Base-by-base conservation (phyloP, 2,888 invertebrate species). In the Pristionchus mayeri region DNA sequence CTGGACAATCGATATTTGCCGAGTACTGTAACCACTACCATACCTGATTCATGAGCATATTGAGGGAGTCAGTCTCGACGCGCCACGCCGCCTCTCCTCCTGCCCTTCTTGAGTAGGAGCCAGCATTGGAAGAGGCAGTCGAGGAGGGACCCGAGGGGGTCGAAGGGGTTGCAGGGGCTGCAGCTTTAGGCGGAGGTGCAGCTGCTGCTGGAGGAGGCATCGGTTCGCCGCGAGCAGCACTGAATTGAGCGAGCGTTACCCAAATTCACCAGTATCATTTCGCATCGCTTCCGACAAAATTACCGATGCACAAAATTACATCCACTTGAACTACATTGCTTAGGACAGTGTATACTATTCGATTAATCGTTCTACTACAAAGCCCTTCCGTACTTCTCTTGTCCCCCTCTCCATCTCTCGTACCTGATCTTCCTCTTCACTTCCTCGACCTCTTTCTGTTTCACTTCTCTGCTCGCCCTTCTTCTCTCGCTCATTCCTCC, bases 1-100 rank as follows among this genome's bases (percentile, higher is more conserved):
- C 90, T 90, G 75, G 44, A 44, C 44, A 9, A 44, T 13, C 44
- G 44, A 9, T 9, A 44, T 44, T 44, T 6, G 44, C 44, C 13
- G 7, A 44, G 6, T 44, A 44, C 44, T 2, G 54, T 24, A 57
- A 57, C 54, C 54, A 6, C 71, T 71, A 71, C 40, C 54, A 30
- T 63, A 90, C 90, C 88, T 92, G 92, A 85, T 92, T 92, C 92
- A 92, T 92, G 40, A 92, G 86, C 87, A 91, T 88, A 81, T 92
- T 92, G 80, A 92, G 85, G n/a, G 91, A 90, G 86, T 92, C 92
- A 0, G 90, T 91, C 84, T 91, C 91, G 54, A 91, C 87, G 30
- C 89, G 85, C 86, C 91, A 91, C n/a, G 87, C 24, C 1, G 71
- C 71, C 24, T 71, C 71, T 57, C 60, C 71, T 37, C 30, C 52